A percentile compares a stretch with the other conserved stretches of the same genome.
These are phyloP conservation scores for Australoheros scitulus DNA, from an alignment of 2,113 vertebrate species.

Conservation along the genomic window DNA sequence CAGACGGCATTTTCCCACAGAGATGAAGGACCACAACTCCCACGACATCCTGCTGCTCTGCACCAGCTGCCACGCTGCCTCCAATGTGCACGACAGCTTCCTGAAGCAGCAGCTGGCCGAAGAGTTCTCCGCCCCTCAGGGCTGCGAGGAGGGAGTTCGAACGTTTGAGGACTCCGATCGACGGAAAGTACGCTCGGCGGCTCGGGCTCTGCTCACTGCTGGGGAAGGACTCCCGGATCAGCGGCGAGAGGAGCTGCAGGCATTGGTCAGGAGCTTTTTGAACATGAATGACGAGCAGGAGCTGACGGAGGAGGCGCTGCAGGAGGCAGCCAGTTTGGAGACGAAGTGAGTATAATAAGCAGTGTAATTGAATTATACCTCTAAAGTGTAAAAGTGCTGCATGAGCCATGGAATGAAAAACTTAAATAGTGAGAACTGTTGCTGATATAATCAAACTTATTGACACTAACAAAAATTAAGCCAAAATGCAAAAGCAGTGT, in stretches of 20 bases:
- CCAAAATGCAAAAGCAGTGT: no score
- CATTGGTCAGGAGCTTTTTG: slow-evolving; percentile 81
- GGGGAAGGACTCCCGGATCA: slow-evolving; percentile 83
- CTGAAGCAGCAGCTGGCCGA: slow-evolving; percentile 92
- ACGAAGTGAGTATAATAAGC: slow-evolving; percentile 82
- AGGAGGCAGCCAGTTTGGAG: slow-evolving; percentile 87
- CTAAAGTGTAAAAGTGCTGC: no score
- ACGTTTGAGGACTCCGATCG: slow-evolving; percentile 88
- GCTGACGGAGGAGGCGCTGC: slow-evolving; percentile 82
- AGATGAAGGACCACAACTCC: slow-evolving; percentile 99
- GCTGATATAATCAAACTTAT: not conserved
- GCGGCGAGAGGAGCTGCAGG: slow-evolving; percentile 85
- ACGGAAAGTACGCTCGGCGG: slow-evolving; percentile 90
- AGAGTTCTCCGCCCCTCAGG: slow-evolving; percentile 88
- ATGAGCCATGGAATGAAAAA: no score
- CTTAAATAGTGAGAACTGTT: not conserved
- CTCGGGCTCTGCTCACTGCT: slow-evolving; percentile 88
- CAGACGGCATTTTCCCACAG: slow-evolving; percentile 91
- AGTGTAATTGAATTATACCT: no score
- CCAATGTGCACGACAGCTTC: slow-evolving; percentile 90
- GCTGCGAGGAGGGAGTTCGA: slow-evolving; percentile 90
- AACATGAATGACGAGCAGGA: slow-evolving; percentile 40
- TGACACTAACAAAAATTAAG: no score
- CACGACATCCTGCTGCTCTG: slow-evolving; percentile 96
- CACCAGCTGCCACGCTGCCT: slow-evolving; percentile 92